Evolutionary conservation across 2,888 invertebrate species (phyloP).

Genomic region (Dryocosmus kuriphilus): DNA sequence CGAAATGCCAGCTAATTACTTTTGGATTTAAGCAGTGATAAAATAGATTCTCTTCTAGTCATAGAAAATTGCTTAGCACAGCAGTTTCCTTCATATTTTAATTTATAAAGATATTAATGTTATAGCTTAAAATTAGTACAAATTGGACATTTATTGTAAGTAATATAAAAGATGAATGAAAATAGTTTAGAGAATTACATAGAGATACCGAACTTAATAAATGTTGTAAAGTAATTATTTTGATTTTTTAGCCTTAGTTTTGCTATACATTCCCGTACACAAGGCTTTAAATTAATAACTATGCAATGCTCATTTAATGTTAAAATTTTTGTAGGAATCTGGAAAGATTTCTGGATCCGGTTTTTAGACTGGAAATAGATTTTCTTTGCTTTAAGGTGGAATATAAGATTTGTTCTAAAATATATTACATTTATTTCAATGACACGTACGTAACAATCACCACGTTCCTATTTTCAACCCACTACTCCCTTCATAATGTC

Average conservation of each 20-base stretch:
- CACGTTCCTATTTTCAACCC: neutral
- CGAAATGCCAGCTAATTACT: slow-evolving; percentile 64
- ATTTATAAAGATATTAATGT: slow-evolving; percentile 55
- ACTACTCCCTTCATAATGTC: neutral
- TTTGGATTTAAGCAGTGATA: slow-evolving; percentile 57
- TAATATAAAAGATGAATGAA: neutral
- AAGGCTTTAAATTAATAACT: no score
- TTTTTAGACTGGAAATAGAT: neutral
- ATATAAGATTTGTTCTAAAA: neutral
- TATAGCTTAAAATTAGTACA: slow-evolving; percentile 7
- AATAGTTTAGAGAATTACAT: neutral
- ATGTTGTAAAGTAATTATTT: neutral
- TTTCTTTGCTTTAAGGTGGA: neutral
- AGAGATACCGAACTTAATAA: neutral
- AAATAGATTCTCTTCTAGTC: slow-evolving; percentile 59
- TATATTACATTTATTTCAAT: slow-evolving; percentile 1
- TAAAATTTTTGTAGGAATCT: no score
- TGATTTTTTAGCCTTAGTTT: neutral
- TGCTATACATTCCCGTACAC: neutral
- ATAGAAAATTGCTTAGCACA: slow-evolving; percentile 64
- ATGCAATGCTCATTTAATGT: no score
- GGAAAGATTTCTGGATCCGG: neutral
- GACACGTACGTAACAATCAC: neutral
- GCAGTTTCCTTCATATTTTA: slow-evolving; percentile 63
- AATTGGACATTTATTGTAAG: neutral